Conservation (phyloP, 2,888 invertebrate species). For the Hanleya hanleyi region DNA sequence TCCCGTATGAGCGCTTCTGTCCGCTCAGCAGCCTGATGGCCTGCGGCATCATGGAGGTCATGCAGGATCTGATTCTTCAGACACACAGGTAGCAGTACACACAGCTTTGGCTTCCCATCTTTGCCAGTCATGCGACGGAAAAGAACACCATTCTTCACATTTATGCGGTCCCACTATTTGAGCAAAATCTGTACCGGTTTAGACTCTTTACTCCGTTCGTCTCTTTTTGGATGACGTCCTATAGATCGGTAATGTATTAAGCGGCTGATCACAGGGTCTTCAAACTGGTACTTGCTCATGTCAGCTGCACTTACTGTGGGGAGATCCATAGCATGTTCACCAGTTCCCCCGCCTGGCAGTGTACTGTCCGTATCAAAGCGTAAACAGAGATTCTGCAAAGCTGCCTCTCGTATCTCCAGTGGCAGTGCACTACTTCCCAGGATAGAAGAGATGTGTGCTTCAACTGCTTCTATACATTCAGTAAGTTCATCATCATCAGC, state of each 20-base stretch:
- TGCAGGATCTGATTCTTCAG: neutral
- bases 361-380: too few species aligned
- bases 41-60: neutral
- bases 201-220: neutral
- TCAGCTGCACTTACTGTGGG: neutral
- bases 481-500: too few species aligned
- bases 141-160: neutral
- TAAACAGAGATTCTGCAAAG: too few species aligned
- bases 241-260: neutral
- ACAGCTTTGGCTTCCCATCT: neutral
- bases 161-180: neutral
- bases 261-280: neutral
- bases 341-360: too few species aligned
- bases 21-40: neutral
- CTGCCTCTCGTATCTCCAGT: too few species aligned
- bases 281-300: neutral
- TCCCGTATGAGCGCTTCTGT: neutral
- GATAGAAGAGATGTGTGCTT: too few species aligned
- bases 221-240: neutral
- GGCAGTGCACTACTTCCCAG: too few species aligned
- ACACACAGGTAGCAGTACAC: neutral
- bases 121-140: neutral
- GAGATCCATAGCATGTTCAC: neutral
- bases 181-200: neutral
- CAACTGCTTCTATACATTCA: too few species aligned